Base-by-base conservation (phyloP, 2,113 vertebrate species). In the Osmerus mordax region DNA sequence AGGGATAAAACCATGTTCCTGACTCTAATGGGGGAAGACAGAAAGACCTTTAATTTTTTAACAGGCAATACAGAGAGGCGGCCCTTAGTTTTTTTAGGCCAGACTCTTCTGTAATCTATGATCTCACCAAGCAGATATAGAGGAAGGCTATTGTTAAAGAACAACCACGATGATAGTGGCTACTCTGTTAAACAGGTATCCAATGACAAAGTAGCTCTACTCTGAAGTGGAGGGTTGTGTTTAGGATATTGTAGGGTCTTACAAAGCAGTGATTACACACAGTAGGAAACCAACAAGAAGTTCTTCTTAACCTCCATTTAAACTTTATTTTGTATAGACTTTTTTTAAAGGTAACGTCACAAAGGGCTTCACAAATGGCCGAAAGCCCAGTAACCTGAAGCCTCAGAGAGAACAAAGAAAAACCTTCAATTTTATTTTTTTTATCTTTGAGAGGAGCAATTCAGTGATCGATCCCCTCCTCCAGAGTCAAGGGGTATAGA, bases 71-170 rank as follows among this genome's bases (percentile, higher is more conserved):
- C 51, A 29, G 18, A 68, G 51, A 19, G 0, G 4, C 63, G 21
- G 65, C 28, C 41, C 14, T 67, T 28, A 28, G 2, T 28, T 28
- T 80, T 84, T 83, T 74, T 76, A 64, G 76, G 80, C 73, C 79
- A 81, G 60, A 63, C 73, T 67, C 53, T 25, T 67, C 32, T 7
- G 41, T 36, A 55, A 47, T 53, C 15, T 25, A 21, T 15, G 4
- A 36, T 56, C 29, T 41, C 25, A 28, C 25, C 25, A 28, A 28
- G 25, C 25, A 28, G 25, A 28, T 1, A 28, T 28, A 28, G 25
- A 63, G 70, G 5, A 19, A 29, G 29, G 41, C 5, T n/a, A 19
- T 53, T 3, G 19, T 71, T 63, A 28, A 25, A 64, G 70, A 54
- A 67, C 68, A 25, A 67, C 28, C 15, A 70, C 29, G 59, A 32